Evolutionary conservation across 2,888 invertebrate species (phyloP).

Genomic region (Netelia melanura): DNA sequence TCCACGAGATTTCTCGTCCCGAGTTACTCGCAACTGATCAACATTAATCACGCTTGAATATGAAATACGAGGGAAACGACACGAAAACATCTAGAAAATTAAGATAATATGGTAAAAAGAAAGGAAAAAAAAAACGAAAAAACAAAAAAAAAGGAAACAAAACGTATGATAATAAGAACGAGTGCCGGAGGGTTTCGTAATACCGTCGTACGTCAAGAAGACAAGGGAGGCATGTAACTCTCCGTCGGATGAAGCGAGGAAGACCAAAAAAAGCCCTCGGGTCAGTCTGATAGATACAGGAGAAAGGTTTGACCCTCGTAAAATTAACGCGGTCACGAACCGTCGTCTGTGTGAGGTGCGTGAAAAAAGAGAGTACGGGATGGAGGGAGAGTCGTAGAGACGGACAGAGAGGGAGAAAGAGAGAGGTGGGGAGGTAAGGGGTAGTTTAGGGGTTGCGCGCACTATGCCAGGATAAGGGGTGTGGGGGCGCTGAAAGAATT

Average conservation of each 20-base stretch:
- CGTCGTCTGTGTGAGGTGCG: constrained; percentile 34
- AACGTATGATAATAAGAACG: no score
- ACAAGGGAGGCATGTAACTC: constrained; percentile 16
- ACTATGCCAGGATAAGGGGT: not conserved
- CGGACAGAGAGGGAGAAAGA: constrained; percentile 41
- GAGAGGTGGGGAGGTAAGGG: constrained; percentile 33
- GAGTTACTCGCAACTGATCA: no score
- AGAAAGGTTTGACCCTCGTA: constrained; percentile 75
- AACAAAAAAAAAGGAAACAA: no score
- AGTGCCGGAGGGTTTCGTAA: not conserved
- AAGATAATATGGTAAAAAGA: no score
- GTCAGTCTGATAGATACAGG: constrained; percentile 61
- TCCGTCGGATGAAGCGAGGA: constrained; percentile 18
- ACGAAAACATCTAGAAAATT: no score
- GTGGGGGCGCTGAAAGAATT: constrained; percentile 56
- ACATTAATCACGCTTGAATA: no score
- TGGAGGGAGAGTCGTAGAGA: not conserved
- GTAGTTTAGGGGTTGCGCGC: constrained; percentile 9
- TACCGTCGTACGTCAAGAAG: constrained; percentile 7
- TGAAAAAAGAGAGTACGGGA: constrained; percentile 7
- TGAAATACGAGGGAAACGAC: no score
- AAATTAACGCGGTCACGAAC: constrained; percentile 74
- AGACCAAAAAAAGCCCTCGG: constrained; percentile 56
- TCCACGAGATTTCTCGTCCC: no score
- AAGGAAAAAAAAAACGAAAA: no score